phyloP scores from a whole-genome alignment of 2,888 invertebrate species.

The Ypsolopha sequella region DNA sequence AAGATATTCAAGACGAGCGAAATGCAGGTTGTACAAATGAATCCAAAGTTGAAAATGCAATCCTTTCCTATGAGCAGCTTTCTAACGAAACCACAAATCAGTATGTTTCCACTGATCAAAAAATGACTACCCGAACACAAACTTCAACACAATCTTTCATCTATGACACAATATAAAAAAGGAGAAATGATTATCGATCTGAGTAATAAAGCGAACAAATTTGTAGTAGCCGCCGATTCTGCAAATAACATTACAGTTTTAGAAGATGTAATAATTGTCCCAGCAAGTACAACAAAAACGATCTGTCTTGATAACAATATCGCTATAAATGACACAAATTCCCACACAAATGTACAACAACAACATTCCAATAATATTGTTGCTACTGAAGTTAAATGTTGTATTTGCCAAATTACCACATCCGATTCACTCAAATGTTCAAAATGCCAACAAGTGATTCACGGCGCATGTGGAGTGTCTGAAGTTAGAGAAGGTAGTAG shows the following conservation, averaged over 20 bases:
- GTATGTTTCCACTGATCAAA: conserved; percentile 8
- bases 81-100: conserved; percentile 9
- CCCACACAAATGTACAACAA: no score
- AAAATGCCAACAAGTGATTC: no score
- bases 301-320: no score
- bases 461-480: no score
- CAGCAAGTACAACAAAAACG: conserved; percentile 9
- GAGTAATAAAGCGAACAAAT: conserved; percentile 4
- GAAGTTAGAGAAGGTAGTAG: no score
- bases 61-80: no score
- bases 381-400: no score
- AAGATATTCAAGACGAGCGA: conserved; percentile 9
- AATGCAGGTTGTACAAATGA: conserved; percentile 9
- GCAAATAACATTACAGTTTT: conserved; percentile 8
- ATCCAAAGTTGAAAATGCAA: conserved; percentile 10
- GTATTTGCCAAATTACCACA: no score
- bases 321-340: no score
- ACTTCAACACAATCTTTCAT: conserved; percentile 6
- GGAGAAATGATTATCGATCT: conserved; percentile 2
- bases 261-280: conserved; percentile 9
- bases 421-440: no score
- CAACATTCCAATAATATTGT: no score
- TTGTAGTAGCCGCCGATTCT: conserved; percentile 4
- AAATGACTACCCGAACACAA: conserved; percentile 7
- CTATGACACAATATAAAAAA: conserved; percentile 8